These are phyloP conservation scores for Trichosurus vulpecula DNA, from an alignment of 2,797 vertebrate genomes.

Conservation along the genomic window DNA sequence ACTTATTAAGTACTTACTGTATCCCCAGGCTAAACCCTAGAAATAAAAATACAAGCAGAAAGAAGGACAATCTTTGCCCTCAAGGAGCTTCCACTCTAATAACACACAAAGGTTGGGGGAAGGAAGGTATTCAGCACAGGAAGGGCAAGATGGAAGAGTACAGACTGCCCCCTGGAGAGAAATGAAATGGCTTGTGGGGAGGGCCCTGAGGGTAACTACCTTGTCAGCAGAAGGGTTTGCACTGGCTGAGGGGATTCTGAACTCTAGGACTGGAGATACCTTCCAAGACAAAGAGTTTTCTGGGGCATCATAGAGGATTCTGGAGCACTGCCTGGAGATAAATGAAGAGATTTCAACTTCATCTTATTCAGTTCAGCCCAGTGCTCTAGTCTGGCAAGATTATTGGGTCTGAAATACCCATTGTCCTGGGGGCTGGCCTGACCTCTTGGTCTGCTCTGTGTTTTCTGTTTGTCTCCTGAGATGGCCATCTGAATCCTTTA, in stretches of 20 bases:
- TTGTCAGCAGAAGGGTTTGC: background rate
- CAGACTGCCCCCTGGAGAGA: background rate
- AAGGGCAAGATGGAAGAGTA: background rate
- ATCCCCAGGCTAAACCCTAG: background rate
- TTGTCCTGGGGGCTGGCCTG: too few species aligned
- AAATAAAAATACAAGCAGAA: background rate
- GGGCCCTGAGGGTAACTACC: background rate
- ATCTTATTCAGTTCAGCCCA: background rate
- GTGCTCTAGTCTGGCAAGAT: too few species aligned
- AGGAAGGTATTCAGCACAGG: background rate
- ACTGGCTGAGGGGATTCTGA: background rate
- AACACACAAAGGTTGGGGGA: background rate
- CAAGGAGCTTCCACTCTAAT: background rate
- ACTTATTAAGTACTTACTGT: background rate
- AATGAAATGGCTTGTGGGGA: background rate
- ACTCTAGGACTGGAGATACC: background rate
- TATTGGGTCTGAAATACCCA: background rate
- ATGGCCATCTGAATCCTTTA: background rate
- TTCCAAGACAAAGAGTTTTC: background rate
- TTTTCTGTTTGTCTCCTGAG: background rate
- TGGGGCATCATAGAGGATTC: background rate
- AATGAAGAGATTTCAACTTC: background rate
- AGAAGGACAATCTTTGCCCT: background rate
- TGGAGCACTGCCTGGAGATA: background rate
- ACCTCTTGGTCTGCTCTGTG: background rate